phyloP scores from a whole-genome alignment of 2,113 vertebrate species.

The Menidia beryllina region DNA sequence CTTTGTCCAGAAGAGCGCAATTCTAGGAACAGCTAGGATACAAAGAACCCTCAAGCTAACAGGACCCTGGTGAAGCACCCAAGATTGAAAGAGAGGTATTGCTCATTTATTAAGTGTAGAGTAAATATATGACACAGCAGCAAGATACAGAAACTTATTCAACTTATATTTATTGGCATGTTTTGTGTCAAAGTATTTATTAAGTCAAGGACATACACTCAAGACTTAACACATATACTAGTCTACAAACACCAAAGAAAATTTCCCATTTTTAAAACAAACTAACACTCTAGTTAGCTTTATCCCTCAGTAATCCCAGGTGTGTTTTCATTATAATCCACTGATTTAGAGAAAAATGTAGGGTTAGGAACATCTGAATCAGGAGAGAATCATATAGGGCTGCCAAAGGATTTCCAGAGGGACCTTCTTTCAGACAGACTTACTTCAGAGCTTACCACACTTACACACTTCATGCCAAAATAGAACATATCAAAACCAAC shows the following conservation, averaged over 20 bases:
- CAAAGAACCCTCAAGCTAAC: too few relatives aligned
- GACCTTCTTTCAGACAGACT: constrained; percentile 29
- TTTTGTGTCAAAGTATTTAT: constrained; percentile 40
- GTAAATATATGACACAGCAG: too few relatives aligned
- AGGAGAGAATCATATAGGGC: not conserved
- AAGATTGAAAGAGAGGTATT: too few relatives aligned
- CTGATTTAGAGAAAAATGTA: constrained; percentile 1
- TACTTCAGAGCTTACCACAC: constrained; percentile 1
- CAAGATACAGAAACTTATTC: too few relatives aligned
- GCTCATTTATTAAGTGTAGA: too few relatives aligned
- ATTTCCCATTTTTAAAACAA: constrained; percentile 15
- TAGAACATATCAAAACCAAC: not conserved
- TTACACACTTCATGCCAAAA: constrained; percentile 10
- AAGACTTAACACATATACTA: constrained; percentile 6
- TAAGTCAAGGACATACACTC: not conserved
- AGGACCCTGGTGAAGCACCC: too few relatives aligned
- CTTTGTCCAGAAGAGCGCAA: too few relatives aligned
- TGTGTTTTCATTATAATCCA: not conserved
- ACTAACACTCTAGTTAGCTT: not conserved
- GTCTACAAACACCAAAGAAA: not conserved
- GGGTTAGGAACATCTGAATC: not conserved
- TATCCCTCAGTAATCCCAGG: not conserved
- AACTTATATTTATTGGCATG: too few relatives aligned
- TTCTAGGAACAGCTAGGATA: too few relatives aligned
- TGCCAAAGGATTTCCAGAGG: constrained; percentile 19